Evolutionary conservation across 1,140 invertebrate genomes (phyloP), one percentile per base, ranked within the genome.

Genomic region (Steinernema khuongi): DNA sequence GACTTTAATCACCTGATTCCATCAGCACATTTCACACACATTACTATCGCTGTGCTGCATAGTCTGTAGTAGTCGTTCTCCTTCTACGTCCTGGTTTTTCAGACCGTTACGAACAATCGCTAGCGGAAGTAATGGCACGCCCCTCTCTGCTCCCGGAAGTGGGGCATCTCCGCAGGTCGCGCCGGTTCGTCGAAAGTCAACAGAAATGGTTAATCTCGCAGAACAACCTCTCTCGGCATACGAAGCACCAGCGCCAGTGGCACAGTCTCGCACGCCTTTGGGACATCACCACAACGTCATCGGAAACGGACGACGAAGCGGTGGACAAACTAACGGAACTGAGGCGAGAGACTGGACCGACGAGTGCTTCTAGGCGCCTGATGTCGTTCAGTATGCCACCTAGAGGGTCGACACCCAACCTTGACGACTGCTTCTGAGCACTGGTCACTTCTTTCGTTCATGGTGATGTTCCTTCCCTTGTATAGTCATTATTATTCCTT

Each of bases 391-490:
- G 50, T 26, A 7, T 60, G 50, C 50, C 50, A 4, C 50, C 50
- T 14, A 11, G 22, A 60, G 7, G 50, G 4, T 60, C 50, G 14
- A 22, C 26, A 14, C 50, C 19, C 11, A 60, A 60, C 19, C 19
- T 60, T 14, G 50, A 60, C 4, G 50, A 60, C 50, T 60, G 50
- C 26, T 60, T 60, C 50, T 60, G 50, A 60, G 22, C 19, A 60
- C 19, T 60, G 26, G 50, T 26, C 4, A n/a, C 19, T 7, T 60
- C 4, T 60, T 26, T n/a, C 26, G 7, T 60, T 17, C 19, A 60
- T 60, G 14, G 4, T 7, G 4, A 7, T 14, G 14, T 14, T 60
- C 14, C 4, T 60, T 60, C 50, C 50, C 2, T 17, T 60, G 7
- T 26, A n/a, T n/a, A n/a, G n/a, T 26, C 50, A 60, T 41, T 41